A percentile compares a stretch with the other conserved stretches of the same genome.
phyloP scores from a whole-genome alignment of 1,140 invertebrate species.

The Heliconius nattereri region DNA sequence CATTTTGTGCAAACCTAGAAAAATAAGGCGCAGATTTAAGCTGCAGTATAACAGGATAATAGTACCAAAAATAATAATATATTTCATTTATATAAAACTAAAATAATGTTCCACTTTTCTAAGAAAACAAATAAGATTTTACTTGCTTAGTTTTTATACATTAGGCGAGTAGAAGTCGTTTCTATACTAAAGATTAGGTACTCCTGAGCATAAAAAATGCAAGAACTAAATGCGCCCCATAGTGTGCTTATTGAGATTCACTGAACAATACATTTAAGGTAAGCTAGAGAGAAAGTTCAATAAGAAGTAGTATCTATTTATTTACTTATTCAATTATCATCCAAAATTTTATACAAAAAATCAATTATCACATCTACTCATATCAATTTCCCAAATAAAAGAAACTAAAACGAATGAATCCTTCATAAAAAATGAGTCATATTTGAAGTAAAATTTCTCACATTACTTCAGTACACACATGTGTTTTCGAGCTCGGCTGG shows the following conservation, averaged over 20 bases:
- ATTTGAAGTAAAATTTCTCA: neutral
- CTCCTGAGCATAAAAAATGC: neutral
- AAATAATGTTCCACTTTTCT: no score
- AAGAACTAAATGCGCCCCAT: neutral
- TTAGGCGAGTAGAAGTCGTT: neutral
- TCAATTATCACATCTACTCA: neutral
- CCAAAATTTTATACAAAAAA: neutral
- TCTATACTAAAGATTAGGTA: neutral
- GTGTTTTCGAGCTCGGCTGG: slow-evolving; percentile 16
- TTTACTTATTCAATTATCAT: neutral
- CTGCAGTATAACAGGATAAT: neutral
- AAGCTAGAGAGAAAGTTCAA: neutral
- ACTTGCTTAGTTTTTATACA: neutral
- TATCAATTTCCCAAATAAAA: neutral
- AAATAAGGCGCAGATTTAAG: neutral
- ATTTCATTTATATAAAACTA: no score
- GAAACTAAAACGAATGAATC: neutral
- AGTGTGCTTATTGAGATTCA: neutral
- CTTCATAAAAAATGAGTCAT: neutral
- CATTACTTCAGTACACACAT: slow-evolving; percentile 1
- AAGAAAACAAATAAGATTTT: no score
- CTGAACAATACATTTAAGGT: no score
- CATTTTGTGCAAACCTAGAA: neutral
- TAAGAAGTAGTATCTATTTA: neutral
- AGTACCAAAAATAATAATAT: no score